Base-by-base conservation (phyloP, 2,888 invertebrate species). In the Sinodicranocentrus sp. region DNA sequence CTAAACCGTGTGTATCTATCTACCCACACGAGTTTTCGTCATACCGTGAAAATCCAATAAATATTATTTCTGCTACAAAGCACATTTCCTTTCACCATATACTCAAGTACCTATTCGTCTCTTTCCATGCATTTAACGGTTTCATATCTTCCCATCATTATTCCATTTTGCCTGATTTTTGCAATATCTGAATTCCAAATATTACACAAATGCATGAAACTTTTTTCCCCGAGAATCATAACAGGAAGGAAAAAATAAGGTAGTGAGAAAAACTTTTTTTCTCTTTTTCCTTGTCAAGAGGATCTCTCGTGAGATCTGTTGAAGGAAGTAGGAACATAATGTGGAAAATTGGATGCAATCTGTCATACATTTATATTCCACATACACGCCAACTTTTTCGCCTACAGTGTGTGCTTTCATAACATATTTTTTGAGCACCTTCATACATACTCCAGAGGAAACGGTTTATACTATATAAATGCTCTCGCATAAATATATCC, bases 41-140 rank as follows among this genome's bases (percentile, higher is more conserved):
- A n/a, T n/a, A n/a, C n/a, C n/a, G n/a, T n/a, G n/a, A 13, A 63
- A 79, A 70, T 52, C 61, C 26, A 52, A 44, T 61, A 61, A 71
- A 79, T 26, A 79, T 79, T 79, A 71, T 17, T 70, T 48, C 44
- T 79, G 25, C 67, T 33, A 26, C 63, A 79, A 21, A 28, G 63
- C 61, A 48, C 61, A 63, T 28, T 25, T 63, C 39, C 39, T 63
- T 52, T 43, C 39, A 28, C 1, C 39, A 8, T 13, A 13, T 13
- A n/a, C n/a, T n/a, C n/a, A n/a, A n/a, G n/a, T n/a, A n/a, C n/a
- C n/a, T n/a, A n/a, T n/a, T 33, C 63, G 15, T 13, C 28, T 19
- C 19, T 25, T 23, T 25, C 57, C 2, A 23, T 6, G 19, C 65
- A 65, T 75, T 63, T 25, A 57, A 25, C 57, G 8, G 6, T 19